Base-by-base conservation (phyloP, 2,888 invertebrate species). In the Stratiomys singularior region DNA sequence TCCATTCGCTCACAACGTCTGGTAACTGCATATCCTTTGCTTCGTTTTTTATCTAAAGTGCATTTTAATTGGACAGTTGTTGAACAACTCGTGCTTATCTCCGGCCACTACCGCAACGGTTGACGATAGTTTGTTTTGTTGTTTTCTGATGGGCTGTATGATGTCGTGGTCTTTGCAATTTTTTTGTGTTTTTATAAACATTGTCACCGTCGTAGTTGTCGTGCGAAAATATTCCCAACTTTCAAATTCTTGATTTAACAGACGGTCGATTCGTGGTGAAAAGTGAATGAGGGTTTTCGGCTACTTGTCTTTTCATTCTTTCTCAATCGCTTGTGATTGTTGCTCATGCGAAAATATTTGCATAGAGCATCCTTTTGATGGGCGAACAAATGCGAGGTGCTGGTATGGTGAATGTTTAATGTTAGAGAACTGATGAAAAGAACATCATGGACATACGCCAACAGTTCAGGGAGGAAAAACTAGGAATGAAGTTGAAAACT, bases 51-150 rank as follows among this genome's bases (percentile, higher is more conserved):
- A 76, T 76, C 76, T 76, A 64, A 76, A 76, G 76, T 76, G 76
- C 76, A 76, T 76, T 76, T 76, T 76, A 76, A 76, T 76, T 76
- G 76, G 76, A 47, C 64, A 28, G 71, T 72, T 72, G 71, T 72
- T 72, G 71, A 23, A 52, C 71, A 21, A 52, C 71, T 25, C 56
- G 71, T 56, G 71, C 27, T 52, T 67, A 71, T 47, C 27, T 52
- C 37, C 37, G 37, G 3, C 37, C 37, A 5, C 37, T 5, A 37
- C 37, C 37, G 37, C 37, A 3, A 37, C 37, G 37, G 3, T 37
- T 37, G 5, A 9, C 37, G 37, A 3, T 37, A 3, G 37, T 3
- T n/a, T 37, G 37, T 37, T 37, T 37, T 37, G 37, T 37, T 37
- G 37, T 37, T 37, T 37, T 37, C 37, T 37, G 37, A 9, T 37